These are phyloP conservation scores for Malachius bipustulatus DNA, from an alignment of 2,888 invertebrate species.

Conservation along the genomic window DNA sequence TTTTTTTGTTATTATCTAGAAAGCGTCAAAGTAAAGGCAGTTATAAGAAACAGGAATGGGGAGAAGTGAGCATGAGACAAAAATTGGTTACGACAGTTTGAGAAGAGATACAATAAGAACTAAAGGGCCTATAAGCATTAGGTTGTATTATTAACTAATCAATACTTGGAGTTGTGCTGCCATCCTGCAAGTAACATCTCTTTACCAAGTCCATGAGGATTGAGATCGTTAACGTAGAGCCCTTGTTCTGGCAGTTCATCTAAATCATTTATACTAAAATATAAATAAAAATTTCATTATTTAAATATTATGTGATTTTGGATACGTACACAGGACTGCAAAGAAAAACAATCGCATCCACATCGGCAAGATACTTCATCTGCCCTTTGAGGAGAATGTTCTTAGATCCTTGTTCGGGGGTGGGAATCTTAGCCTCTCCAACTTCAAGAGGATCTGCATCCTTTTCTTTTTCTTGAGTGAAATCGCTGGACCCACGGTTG, in stretches of 20 bases:
- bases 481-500: constrained; percentile 41
- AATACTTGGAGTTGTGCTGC: constrained; percentile 67
- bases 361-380: constrained; percentile 67
- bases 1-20: too few relatives aligned
- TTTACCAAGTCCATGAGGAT: constrained; percentile 68
- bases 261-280: constrained; percentile 60
- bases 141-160: too few relatives aligned
- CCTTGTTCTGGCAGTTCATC: constrained; percentile 70
- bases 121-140: too few relatives aligned
- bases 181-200: constrained; percentile 72
- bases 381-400: constrained; percentile 73
- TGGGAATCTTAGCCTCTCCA: constrained; percentile 8
- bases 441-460: constrained; percentile 11
- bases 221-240: constrained; percentile 66
- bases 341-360: constrained; percentile 70
- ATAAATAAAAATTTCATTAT: neutral
- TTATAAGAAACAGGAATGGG: neutral
- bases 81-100: too few relatives aligned
- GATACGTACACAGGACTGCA: constrained; percentile 71
- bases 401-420: constrained; percentile 41
- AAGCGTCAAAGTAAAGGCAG: too few relatives aligned
- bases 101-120: too few relatives aligned
- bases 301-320: constrained; percentile 7
- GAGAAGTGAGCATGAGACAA: neutral
- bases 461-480: constrained; percentile 17